Evolutionary conservation across 2,113 vertebrate species (phyloP), one percentile per base, ranked within the genome.

Genomic region (Megaceryle torquata): DNA sequence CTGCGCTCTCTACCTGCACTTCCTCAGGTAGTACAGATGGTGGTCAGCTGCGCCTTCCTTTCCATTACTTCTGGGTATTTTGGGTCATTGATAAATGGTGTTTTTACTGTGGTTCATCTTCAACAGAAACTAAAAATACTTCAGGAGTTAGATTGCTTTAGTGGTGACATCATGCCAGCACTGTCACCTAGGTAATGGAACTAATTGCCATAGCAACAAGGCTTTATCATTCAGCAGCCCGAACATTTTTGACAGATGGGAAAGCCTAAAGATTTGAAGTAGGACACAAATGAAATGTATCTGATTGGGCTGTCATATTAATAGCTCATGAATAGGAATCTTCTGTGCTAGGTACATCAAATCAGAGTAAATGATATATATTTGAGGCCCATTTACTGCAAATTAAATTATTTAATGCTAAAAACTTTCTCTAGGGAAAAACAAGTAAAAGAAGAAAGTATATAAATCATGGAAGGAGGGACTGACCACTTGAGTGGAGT

Each of bases 181-280:
- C 93, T 97, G 91, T 98, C 98, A 98, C 97, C 97, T 98, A 98
- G 98, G 97, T 98, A 98, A 98, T 98, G 78, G 88, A 96, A 97
- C 96, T 98, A 97, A 98, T 98, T 98, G 91, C 98, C 96, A 98
- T 98, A 96, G 98, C 97, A 98, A 98, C 97, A 88, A 96, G 93
- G 29, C 93, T 97, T 97, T 97, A 97, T 97, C 97, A 96, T 96
- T 96, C 80, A 96, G 89, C 92, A 95, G 68, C 95, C 89, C 16
- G 41, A 95, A 95, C 54, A 87, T 88, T 96, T 97, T 85, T 97
- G 94, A 97, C 97, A 98, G 97, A 97, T 97, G 93, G 95, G 56
- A 97, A 86, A 96, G 63, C 88, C 71, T 95, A 86, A 97, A 97
- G 89, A 96, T 95, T 95, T 93, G 92, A 95, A 97, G 88, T 88